Evolutionary conservation across 2,797 vertebrate species (phyloP).

Genomic region (Leuciscus waleckii): DNA sequence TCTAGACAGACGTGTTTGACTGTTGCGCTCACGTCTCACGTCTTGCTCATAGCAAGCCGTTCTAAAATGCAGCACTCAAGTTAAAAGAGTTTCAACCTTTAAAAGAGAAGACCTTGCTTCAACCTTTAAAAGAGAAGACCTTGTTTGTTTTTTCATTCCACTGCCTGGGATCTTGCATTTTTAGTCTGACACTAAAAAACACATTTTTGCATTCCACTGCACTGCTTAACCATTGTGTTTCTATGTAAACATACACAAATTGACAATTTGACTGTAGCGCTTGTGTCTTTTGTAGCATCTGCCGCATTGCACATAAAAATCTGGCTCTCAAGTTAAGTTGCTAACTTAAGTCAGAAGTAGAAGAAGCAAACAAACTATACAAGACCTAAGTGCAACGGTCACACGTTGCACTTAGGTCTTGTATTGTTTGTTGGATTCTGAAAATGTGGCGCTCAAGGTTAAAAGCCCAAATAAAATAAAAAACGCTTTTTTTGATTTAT

Average conservation of each 20-base stretch:
- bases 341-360: no score
- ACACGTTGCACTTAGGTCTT: neutral
- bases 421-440: neutral
- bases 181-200: no score
- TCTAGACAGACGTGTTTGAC: neutral
- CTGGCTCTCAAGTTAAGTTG: neutral
- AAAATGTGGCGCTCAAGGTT: neutral
- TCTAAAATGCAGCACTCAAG: neutral
- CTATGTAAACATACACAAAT: neutral
- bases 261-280: neutral
- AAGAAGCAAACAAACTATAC: no score
- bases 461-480: neutral
- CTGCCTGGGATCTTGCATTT: neutral
- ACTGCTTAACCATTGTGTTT: neutral
- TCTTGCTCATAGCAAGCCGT: neutral
- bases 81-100: neutral
- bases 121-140: neutral
- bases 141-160: neutral
- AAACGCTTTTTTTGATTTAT: neutral
- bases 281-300: neutral
- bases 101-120: neutral
- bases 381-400: no score
- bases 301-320: neutral
- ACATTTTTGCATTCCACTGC: neutral
- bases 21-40: neutral